Evolutionary conservation across 1,140 invertebrate genomes (phyloP).

Genomic region (Trachymyrmex cornetzi): DNA sequence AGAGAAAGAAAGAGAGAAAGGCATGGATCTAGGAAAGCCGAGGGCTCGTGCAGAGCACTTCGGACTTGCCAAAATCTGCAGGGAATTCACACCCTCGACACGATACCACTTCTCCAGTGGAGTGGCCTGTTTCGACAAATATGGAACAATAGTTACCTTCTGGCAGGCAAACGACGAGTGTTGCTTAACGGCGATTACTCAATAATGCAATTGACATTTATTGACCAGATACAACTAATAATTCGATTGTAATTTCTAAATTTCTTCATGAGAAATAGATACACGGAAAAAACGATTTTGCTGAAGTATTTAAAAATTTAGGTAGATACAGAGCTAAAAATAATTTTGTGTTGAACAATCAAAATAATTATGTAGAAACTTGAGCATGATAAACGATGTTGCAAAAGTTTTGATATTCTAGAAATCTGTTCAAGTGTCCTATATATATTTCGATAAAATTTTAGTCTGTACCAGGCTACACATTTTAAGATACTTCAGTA

Average conservation of each 20-base stretch:
- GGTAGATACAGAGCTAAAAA: too few relatives aligned
- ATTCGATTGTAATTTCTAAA: neutral
- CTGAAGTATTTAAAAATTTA: too few relatives aligned
- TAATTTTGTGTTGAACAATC: too few relatives aligned
- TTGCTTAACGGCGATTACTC: conserved; percentile 38
- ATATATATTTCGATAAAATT: too few relatives aligned
- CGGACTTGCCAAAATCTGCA: conserved; percentile 78
- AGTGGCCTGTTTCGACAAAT: conserved; percentile 69
- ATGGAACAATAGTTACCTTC: conserved; percentile 75
- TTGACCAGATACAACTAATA: too few relatives aligned
- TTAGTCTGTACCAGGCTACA: too few relatives aligned
- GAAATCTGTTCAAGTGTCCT: too few relatives aligned
- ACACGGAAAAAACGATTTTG: too few relatives aligned
- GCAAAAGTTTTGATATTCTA: too few relatives aligned
- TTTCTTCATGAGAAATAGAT: neutral
- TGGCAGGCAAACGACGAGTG: conserved; percentile 17
- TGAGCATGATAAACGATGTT: too few relatives aligned
- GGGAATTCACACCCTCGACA: conserved; percentile 79
- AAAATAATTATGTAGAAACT: too few relatives aligned
- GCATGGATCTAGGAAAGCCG: conserved; percentile 67
- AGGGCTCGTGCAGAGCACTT: conserved; percentile 70
- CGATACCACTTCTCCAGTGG: conserved; percentile 74
- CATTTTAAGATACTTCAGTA: too few relatives aligned
- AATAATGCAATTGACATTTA: conserved; percentile 3
- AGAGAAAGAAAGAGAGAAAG: conserved; percentile 39